Conservation (phyloP, 53 echinoderm and acorn worm genomes). For the Arbacia lixula region DNA sequence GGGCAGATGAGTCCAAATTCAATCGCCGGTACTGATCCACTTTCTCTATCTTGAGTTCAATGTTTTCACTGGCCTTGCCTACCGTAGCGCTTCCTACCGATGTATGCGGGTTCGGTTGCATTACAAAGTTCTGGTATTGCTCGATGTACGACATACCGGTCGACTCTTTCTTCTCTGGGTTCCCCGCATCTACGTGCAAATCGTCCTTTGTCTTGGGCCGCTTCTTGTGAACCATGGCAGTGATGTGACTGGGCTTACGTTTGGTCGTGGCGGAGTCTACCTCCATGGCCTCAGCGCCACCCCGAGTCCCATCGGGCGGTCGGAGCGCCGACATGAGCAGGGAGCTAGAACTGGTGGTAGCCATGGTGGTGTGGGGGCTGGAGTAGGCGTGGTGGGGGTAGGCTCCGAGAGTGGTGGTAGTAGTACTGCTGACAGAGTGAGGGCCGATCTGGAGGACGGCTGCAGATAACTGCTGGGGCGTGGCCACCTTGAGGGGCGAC, state of each 20-base stretch:
- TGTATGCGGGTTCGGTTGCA: constrained; percentile 61
- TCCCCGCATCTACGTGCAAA: constrained; percentile 33
- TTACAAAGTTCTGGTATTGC: constrained; percentile 73
- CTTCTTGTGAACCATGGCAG: constrained; percentile 60
- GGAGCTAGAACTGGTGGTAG: constrained; percentile 67
- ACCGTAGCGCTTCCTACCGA: constrained; percentile 67
- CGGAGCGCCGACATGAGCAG: constrained; percentile 94
- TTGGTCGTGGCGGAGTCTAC: constrained; percentile 55
- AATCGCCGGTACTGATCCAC: constrained; percentile 89
- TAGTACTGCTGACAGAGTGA: constrained; percentile 55
- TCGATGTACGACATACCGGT: constrained; percentile 72
- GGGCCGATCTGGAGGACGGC: constrained; percentile 76
- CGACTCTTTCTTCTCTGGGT: constrained; percentile 59
- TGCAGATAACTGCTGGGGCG: constrained; percentile 88
- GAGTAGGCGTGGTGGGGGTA: constrained; percentile 64
- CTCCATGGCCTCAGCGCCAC: constrained; percentile 14
- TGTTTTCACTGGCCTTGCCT: constrained; percentile 87
- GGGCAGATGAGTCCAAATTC: constrained; percentile 64
- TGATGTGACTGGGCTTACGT: constrained; percentile 69
- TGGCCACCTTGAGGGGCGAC: constrained; percentile 88
- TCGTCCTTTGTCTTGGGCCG: constrained; percentile 65
- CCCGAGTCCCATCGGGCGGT: constrained; percentile 52
- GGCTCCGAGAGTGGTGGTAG: constrained; percentile 25
- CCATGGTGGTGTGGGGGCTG: constrained; percentile 55
- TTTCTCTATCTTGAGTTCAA: constrained; percentile 98